Conservation (phyloP, 2,797 vertebrate genomes). For the Spizella passerina region DNA sequence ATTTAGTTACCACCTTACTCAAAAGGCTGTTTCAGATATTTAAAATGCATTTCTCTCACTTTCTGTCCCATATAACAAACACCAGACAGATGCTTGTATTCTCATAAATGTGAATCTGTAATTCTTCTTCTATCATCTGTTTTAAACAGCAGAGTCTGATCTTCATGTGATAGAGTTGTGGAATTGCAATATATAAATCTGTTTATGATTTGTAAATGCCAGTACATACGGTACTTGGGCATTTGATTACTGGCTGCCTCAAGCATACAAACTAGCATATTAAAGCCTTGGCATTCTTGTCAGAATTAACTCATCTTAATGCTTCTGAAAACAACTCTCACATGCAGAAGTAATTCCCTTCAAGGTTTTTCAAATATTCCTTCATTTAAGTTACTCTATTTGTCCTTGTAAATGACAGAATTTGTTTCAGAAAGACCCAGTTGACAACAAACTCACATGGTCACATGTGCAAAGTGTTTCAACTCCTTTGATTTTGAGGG, state of each 20-base stretch:
- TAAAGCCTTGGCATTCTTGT: slow-evolving; percentile 33
- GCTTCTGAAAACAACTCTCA: slow-evolving; percentile 4
- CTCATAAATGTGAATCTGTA: not conserved
- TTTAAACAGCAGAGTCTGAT: slow-evolving; percentile 28
- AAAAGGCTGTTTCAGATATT: not conserved
- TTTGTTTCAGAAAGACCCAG: not conserved
- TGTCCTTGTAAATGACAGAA: not conserved
- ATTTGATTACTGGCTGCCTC: slow-evolving; percentile 50
- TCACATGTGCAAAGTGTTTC: not conserved
- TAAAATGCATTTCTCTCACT: not conserved
- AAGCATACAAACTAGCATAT: slow-evolving; percentile 46
- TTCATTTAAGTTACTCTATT: not conserved
- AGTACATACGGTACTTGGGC: not conserved
- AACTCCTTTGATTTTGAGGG: not conserved
- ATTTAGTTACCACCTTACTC: not conserved
- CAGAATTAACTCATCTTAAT: slow-evolving; percentile 25
- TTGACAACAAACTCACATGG: not conserved
- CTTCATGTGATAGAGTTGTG: slow-evolving; percentile 16
- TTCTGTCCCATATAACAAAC: not conserved
- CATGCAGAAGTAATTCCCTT: not conserved
- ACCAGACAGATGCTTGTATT: slow-evolving; percentile 4
- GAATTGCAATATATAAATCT: slow-evolving; percentile 53
- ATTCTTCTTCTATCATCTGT: slow-evolving; percentile 23
- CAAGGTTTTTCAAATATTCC: not conserved
- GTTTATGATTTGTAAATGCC: slow-evolving; percentile 50